A percentile compares a stretch with the other conserved stretches of the same genome.
These are phyloP conservation scores for Mimachlamys varia DNA, from an alignment of 2,888 invertebrate species.

Conservation along the genomic window DNA sequence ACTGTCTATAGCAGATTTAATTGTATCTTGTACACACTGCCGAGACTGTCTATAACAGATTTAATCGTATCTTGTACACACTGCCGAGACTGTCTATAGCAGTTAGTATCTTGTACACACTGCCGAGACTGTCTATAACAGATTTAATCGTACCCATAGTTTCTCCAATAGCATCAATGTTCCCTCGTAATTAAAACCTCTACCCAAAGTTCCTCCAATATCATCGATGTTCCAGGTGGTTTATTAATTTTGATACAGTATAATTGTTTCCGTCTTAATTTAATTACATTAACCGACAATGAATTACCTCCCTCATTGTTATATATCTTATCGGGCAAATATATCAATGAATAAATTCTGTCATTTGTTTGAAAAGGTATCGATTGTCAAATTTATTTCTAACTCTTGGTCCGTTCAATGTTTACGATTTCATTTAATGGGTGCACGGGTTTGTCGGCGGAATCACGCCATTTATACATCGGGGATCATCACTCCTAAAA, in stretches of 20 bases:
- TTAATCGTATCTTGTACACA: too few relatives aligned
- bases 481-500: too few relatives aligned
- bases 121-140: too few relatives aligned
- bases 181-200: too few relatives aligned
- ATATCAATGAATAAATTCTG: background rate
- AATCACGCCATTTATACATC: background rate
- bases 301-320: background rate
- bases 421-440: background rate
- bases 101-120: too few relatives aligned
- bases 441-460: background rate
- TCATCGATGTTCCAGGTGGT: background rate
- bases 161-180: too few relatives aligned
- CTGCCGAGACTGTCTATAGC: too few relatives aligned
- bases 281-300: background rate
- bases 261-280: background rate
- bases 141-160: too few relatives aligned
- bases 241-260: background rate
- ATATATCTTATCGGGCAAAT: background rate
- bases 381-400: background rate
- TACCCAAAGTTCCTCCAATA: background rate
- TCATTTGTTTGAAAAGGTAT: background rate
- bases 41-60: too few relatives aligned
- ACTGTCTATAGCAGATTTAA: too few relatives aligned
- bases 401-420: background rate
- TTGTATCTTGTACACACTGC: too few relatives aligned